Conservation (phyloP, 2,888 invertebrate species). For the Drosophila picticornis region DNA sequence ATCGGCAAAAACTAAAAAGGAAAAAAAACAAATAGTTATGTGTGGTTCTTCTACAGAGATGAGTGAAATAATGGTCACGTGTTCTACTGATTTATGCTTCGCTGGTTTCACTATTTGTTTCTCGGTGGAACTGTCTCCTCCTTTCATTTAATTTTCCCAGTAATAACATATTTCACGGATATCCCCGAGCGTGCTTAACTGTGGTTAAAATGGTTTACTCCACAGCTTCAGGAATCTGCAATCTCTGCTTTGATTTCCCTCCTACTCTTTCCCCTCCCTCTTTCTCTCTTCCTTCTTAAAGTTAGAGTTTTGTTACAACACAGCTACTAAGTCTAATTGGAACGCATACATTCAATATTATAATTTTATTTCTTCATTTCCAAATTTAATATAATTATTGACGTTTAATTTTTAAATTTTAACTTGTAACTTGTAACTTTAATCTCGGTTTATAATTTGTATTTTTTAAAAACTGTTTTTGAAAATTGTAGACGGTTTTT, state of each 20-base stretch:
- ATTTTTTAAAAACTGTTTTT: background rate
- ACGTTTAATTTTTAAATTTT: background rate
- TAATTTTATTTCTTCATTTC: background rate
- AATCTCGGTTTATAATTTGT: background rate
- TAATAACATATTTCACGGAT: background rate
- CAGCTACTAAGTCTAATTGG: no score
- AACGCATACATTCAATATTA: background rate
- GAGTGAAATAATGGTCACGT: background rate
- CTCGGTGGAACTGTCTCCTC: background rate
- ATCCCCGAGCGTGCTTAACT: background rate
- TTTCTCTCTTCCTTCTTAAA: background rate
- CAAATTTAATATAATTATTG: background rate
- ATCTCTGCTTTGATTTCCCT: background rate
- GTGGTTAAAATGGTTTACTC: background rate
- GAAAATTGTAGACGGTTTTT: background rate
- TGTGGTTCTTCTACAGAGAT: background rate
- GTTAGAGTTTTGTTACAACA: background rate
- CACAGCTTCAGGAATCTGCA: background rate
- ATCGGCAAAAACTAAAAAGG: background rate
- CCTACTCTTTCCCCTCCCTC: fast-evolving
- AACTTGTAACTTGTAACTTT: background rate
- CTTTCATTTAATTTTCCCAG: background rate
- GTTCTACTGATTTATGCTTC: background rate
- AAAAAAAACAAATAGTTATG: background rate
- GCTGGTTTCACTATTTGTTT: background rate